Base-by-base conservation (phyloP, 2,113 vertebrate genomes). In the Noturus placidus region DNA sequence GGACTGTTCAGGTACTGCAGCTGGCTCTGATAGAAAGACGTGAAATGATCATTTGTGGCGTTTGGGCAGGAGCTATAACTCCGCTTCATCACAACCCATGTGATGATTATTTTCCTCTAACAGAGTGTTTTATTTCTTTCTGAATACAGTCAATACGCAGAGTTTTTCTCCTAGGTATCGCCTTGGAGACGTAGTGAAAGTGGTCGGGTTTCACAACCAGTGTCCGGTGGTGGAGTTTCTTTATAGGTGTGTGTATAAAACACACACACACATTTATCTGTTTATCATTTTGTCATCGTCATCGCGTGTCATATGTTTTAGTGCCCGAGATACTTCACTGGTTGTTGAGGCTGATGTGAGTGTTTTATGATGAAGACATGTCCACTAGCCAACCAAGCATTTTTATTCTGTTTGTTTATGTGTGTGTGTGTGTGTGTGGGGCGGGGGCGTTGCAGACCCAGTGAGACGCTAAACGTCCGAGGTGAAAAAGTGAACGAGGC, bases 211-310 rank as follows among this genome's bases (percentile, higher is more conserved):
- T 92, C 93, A 97, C 90, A 96, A 97, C 89, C 95, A 96, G 92
- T 97, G 96, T 92, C 97, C 97, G 0, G 4, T 97, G 22, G 94
- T 98, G 87, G 95, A 96, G 90, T 97, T 97, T 77, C 91, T 95
- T 86, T 91, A 93, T 92, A 97, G 97, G 97, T 99, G 38, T 89
- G 27, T 83, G 42, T 19, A 76, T 63, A 35, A 33, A 30, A 79
- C 59, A 46, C 81, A 54, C 17, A 38, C 63, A 65, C 80, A 35
- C 56, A 50, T 69, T 33, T 19, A 33, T 33, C 30, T 63, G 27
- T 63, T 27, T 27, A 63, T 10, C 22, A 61, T 61, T 25, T 61
- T 27, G 8, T 63, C 25, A 13, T 27, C 13, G 8, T 63, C 25
- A 13, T 27, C 13, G 30, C 30, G 11, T 65, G 11, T 15, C 5